Percentiles rank a stretch among this genome's conserved stretches.
phyloP scores from a whole-genome alignment of 1,140 invertebrate genomes.

The Drosophila persimilis region DNA sequence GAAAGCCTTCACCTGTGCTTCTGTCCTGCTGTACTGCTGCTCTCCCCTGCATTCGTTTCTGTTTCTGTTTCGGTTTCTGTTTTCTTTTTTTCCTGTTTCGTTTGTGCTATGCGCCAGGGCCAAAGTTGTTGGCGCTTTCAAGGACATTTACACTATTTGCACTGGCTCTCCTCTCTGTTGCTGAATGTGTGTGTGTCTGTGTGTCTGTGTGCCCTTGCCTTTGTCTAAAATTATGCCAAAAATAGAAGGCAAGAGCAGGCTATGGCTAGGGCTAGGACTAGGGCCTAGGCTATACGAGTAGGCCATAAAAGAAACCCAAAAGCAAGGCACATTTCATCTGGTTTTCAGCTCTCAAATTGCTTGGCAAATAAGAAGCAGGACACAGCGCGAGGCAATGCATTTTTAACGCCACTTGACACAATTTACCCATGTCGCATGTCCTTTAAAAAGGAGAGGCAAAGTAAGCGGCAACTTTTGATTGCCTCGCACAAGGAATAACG shows the following conservation, averaged over 20 bases:
- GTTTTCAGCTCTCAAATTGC: constrained; percentile 45
- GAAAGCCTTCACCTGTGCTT: constrained; percentile 58
- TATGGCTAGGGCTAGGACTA: constrained; percentile 17
- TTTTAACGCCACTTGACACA: constrained; percentile 54
- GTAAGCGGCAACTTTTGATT: constrained; percentile 48
- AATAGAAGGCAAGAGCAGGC: constrained; percentile 4
- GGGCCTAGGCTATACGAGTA: too few relatives aligned
- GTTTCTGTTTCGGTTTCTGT: too few relatives aligned
- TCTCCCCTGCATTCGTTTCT: constrained; percentile 7
- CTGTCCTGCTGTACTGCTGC: constrained; percentile 41
- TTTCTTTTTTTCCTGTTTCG: background rate
- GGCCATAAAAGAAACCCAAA: constrained; percentile 16
- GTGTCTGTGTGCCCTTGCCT: constrained; percentile 56
- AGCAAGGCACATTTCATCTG: constrained; percentile 36
- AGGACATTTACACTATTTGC: constrained; percentile 75
- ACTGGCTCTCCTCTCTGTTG: constrained; percentile 43
- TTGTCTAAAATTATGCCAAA: constrained; percentile 54
- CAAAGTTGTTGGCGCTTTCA: constrained; percentile 70
- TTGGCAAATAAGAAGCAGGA: constrained; percentile 59
- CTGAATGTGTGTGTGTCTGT: constrained; percentile 24
- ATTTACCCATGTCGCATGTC: constrained; percentile 14
- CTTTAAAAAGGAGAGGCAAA: too few relatives aligned
- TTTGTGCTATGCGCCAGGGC: constrained; percentile 52
- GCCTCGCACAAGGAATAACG: background rate
- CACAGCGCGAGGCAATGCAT: constrained; percentile 43